Base-by-base conservation (phyloP, 23 tunicate genomes). In the Trididemnum miniatum region DNA sequence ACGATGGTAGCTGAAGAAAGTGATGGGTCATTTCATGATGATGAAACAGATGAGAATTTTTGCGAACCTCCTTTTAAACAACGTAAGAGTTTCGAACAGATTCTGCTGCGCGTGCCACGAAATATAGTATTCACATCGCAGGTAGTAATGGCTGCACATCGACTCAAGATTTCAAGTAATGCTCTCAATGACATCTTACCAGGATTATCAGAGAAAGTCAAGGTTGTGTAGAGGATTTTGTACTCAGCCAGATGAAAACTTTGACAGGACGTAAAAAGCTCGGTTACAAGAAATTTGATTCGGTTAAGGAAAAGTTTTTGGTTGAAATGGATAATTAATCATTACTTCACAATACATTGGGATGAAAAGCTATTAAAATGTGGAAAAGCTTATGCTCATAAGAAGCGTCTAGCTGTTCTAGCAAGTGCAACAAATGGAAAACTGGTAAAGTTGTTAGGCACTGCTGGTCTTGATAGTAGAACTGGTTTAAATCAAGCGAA, bases 271-370 rank as follows among this genome's bases (percentile, higher is more conserved):
- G 28, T 4, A 18, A 62, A 62, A 24, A 62, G n/a, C 28, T 62
- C 4, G 25, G 67, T 62, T 62, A 22, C 26, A 26, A 62, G 67
- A 62, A 62, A 62, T 62, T 62, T 62, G 67, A 62, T 20, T 12
- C 67, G 23, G 67, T 24, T 22, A 20, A 62, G 5, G 67, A 62
- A 62, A 62, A 24, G 29, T 20, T 62, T 62, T 62, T 62, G 29
- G 67, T 62, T 26, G 26, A 62, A 12, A n/a, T 69, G 31, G 39
- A 69, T 32, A 31, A 69, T 31, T n/a, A 62, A 62, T 15, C 35
- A 69, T 20, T 32, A 31, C 75, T 69, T 69, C 75, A 69, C 75
- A 32, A 69, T 69, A 33, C 75, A 69, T 34, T 69, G 75, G 38
- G 75, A 69, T 34, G 75, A 69, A 69, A 69, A 33, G 31, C 26